Conservation (phyloP, 2,113 vertebrate genomes). For the Tursiops truncatus region DNA sequence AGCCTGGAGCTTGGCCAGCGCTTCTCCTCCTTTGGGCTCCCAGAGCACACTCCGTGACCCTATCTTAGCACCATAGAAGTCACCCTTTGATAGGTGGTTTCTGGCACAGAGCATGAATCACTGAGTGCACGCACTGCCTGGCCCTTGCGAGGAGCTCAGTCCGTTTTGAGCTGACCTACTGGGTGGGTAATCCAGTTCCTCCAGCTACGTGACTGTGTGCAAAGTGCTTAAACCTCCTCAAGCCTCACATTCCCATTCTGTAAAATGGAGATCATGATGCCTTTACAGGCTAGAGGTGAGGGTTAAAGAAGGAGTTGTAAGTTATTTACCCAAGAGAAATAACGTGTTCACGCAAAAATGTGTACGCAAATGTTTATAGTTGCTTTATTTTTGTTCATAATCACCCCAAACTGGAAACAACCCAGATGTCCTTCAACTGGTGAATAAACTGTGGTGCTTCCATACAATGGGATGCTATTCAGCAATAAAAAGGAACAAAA, state of each 20-base stretch:
- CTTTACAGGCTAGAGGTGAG: background rate
- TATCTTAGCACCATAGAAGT: background rate
- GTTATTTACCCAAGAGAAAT: background rate
- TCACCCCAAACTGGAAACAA: background rate
- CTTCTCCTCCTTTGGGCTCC: background rate
- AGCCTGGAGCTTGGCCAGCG: background rate
- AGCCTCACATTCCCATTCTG: background rate
- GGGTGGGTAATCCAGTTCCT: background rate
- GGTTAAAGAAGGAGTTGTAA: background rate
- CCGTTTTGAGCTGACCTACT: fast-evolving
- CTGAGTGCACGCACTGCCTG: background rate
- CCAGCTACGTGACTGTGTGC: fast-evolving
- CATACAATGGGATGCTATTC: background rate
- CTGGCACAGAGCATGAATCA: background rate
- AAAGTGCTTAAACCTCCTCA: background rate
- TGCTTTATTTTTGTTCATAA: background rate
- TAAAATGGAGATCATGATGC: background rate
- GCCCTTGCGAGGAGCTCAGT: background rate
- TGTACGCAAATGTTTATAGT: background rate
- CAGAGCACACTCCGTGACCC: too few species aligned
- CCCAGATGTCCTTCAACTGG: background rate
- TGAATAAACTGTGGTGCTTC: background rate
- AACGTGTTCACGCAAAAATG: background rate
- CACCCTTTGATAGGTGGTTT: background rate
- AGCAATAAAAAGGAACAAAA: background rate